phyloP scores from a whole-genome alignment of 1,140 invertebrate species.

The Camponotus floridanus region DNA sequence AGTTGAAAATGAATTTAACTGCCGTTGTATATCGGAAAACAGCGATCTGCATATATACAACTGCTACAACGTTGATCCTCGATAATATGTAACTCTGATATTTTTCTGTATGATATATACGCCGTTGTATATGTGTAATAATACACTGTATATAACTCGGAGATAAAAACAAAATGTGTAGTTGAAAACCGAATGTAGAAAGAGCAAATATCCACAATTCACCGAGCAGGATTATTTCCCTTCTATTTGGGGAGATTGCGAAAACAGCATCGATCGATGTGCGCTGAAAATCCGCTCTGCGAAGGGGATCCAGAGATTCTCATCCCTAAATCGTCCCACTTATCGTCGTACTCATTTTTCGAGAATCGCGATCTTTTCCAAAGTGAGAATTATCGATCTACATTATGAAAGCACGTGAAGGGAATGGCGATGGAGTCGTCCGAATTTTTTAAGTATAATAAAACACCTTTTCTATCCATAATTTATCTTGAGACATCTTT shows the following conservation, averaged over 20 bases:
- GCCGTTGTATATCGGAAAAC: constrained; percentile 24
- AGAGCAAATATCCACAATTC: constrained; percentile 53
- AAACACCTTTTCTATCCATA: neutral
- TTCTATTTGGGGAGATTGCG: neutral
- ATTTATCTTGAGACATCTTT: neutral
- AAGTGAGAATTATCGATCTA: constrained; percentile 41
- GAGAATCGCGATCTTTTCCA: constrained; percentile 11
- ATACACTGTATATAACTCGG: neutral
- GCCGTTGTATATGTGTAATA: neutral
- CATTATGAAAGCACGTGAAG: constrained; percentile 13
- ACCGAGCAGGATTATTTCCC: constrained; percentile 33
- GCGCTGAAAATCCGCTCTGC: constrained; percentile 9
- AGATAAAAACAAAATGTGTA: constrained; percentile 53
- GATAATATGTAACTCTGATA: constrained; percentile 56
- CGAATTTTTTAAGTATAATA: constrained; percentile 8
- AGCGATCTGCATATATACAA: neutral
- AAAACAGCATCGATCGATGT: constrained; percentile 55
- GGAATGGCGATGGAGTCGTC: neutral
- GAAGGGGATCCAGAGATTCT: constrained; percentile 20
- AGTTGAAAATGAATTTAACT: constrained; percentile 57
- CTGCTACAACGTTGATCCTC: constrained; percentile 40
- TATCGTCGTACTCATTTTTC: constrained; percentile 35
- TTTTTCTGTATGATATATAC: constrained; percentile 27
- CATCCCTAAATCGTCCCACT: constrained; percentile 28
- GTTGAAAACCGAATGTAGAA: constrained; percentile 49